phyloP scores from a whole-genome alignment of 2,888 invertebrate species.

The Spialia ferax region DNA sequence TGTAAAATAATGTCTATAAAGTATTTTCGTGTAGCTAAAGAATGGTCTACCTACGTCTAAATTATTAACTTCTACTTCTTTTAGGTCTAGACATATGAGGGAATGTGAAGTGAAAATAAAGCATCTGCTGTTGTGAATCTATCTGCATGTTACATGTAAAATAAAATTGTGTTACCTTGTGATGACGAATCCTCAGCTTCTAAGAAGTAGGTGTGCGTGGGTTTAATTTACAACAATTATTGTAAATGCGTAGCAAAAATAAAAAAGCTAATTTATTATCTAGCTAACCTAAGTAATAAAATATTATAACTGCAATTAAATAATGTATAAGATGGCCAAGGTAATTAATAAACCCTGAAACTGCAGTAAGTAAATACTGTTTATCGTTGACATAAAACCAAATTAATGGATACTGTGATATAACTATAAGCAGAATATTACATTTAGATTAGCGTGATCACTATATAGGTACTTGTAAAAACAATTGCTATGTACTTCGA shows the following conservation, averaged over 20 bases:
- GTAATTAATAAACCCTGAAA: slow-evolving; percentile 6
- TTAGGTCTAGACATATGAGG: no score
- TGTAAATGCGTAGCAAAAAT: background rate
- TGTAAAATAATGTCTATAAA: no score
- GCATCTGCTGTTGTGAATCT: no score
- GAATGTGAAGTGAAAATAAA: background rate
- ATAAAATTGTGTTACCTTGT: slow-evolving; percentile 14
- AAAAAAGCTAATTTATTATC: background rate
- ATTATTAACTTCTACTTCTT: no score
- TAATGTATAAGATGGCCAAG: background rate
- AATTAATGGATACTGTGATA: no score
- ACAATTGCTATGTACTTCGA: no score
- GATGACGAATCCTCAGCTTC: slow-evolving; percentile 18
- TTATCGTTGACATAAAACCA: background rate
- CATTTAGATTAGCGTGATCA: no score
- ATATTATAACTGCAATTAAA: background rate
- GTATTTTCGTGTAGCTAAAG: no score
- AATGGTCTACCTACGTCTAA: no score
- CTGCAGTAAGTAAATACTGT: background rate
- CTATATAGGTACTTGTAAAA: no score
- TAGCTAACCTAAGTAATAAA: background rate
- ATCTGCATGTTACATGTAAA: background rate
- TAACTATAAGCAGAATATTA: no score
- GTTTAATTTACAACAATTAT: slow-evolving; percentile 12
- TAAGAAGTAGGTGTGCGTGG: slow-evolving; percentile 8